A percentile compares a stretch with the other conserved stretches of the same genome.
phyloP scores from a whole-genome alignment of 2,113 vertebrate species.

The Phainopepla nitens region DNA sequence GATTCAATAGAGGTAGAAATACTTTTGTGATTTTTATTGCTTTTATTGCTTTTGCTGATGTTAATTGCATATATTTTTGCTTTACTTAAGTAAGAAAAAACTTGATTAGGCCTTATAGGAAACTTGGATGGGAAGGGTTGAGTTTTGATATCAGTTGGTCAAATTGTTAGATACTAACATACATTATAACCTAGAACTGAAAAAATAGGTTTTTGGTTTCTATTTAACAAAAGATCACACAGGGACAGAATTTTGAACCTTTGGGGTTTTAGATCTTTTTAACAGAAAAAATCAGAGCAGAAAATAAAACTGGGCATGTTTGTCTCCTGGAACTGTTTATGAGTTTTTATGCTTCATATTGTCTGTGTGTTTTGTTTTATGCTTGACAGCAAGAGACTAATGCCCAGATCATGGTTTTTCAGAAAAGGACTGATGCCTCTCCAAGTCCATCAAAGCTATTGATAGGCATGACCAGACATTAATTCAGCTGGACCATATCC shows the following conservation, averaged over 20 bases:
- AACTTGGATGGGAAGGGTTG: neutral
- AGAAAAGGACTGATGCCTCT: neutral
- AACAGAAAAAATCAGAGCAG: neutral
- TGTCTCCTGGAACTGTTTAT: neutral
- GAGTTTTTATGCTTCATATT: neutral
- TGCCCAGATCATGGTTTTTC: neutral
- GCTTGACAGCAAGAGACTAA: neutral
- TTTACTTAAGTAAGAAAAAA: neutral
- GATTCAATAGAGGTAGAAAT: neutral
- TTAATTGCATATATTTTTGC: neutral
- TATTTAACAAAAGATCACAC: neutral
- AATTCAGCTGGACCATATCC: neutral
- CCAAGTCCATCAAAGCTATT: neutral
- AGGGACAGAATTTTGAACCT: neutral
- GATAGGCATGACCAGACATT: neutral
- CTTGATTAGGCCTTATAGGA: neutral
- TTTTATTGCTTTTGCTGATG: neutral
- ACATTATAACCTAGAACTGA: neutral
- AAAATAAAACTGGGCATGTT: neutral
- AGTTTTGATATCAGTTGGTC: neutral
- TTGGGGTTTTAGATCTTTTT: neutral
- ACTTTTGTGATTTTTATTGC: neutral
- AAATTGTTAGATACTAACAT: neutral
- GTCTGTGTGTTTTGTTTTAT: neutral
- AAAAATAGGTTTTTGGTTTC: neutral